Evolutionary conservation across 2,888 invertebrate species (phyloP).

Genomic region (Acanthosepion esculentum): DNA sequence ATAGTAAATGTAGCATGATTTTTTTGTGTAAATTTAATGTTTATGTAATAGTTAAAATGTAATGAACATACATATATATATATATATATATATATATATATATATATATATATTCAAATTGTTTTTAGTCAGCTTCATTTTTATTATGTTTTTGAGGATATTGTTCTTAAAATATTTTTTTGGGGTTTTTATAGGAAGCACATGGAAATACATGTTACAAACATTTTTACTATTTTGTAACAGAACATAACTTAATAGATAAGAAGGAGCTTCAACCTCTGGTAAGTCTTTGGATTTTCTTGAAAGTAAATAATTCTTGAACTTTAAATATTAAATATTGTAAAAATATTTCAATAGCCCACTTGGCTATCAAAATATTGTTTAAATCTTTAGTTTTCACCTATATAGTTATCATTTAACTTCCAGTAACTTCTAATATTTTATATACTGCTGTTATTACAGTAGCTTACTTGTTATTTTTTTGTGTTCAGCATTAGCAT

Average conservation of each 20-base stretch:
- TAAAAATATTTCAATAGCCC: not conserved
- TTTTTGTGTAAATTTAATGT: too few species aligned
- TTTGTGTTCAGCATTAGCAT: not conserved
- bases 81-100: too few species aligned
- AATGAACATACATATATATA: too few species aligned
- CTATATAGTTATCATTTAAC: not conserved
- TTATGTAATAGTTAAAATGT: too few species aligned
- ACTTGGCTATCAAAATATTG: not conserved
- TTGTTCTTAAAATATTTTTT: not conserved
- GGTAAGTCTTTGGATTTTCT: constrained; percentile 61
- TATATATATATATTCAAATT: not conserved
- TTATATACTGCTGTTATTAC: not conserved
- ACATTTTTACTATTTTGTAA: constrained; percentile 93
- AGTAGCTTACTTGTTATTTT: not conserved
- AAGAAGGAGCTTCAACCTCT: constrained; percentile 89
- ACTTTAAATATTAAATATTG: not conserved
- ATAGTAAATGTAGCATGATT: too few species aligned
- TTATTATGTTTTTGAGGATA: not conserved
- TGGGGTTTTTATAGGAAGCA: constrained; percentile 82
- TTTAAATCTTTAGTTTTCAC: not conserved
- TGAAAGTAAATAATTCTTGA: not conserved
- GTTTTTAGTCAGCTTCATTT: not conserved
- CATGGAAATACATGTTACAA: constrained; percentile 96
- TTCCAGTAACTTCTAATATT: not conserved
- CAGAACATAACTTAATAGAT: constrained; percentile 88